Evolutionary conservation across 1,140 invertebrate genomes (phyloP).

Genomic region (Diorhabda elongata): DNA sequence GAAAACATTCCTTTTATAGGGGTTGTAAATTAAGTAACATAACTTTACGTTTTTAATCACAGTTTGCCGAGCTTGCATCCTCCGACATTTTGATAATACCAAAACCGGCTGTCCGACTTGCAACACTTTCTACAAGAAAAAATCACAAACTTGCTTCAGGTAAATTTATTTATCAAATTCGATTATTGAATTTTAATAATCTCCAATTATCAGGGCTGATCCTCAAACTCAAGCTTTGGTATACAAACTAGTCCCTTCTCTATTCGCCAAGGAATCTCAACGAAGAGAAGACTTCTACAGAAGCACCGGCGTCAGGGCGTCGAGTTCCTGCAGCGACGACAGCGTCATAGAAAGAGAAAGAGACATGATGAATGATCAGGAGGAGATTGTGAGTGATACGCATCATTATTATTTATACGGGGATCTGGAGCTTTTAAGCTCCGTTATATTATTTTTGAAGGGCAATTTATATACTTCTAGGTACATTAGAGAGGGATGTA

Average conservation of each 20-base stretch:
- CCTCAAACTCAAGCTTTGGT: slow-evolving; percentile 91
- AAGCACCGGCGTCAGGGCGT: slow-evolving; percentile 38
- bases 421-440: too few species aligned
- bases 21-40: too few species aligned
- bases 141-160: slow-evolving; percentile 37
- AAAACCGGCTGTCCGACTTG: slow-evolving; percentile 41
- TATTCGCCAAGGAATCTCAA: slow-evolving; percentile 88
- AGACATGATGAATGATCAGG: slow-evolving; percentile 35
- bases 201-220: slow-evolving; percentile 62
- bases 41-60: slow-evolving; percentile 23
- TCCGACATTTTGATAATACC: slow-evolving; percentile 65
- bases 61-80: slow-evolving; percentile 87
- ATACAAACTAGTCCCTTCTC: slow-evolving; percentile 89
- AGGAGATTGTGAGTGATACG: slow-evolving; percentile 28
- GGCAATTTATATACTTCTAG: too few species aligned
- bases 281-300: slow-evolving; percentile 64
- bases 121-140: slow-evolving; percentile 39
- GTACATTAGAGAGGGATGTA: too few species aligned
- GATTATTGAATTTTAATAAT: too few species aligned
- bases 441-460: too few species aligned
- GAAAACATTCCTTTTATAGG: too few species aligned
- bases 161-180: not conserved
- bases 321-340: slow-evolving; percentile 44
- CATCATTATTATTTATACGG: not conserved
- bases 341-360: slow-evolving; percentile 41